phyloP scores from a whole-genome alignment of 2,888 invertebrate species.

The Drosophila emarginata region DNA sequence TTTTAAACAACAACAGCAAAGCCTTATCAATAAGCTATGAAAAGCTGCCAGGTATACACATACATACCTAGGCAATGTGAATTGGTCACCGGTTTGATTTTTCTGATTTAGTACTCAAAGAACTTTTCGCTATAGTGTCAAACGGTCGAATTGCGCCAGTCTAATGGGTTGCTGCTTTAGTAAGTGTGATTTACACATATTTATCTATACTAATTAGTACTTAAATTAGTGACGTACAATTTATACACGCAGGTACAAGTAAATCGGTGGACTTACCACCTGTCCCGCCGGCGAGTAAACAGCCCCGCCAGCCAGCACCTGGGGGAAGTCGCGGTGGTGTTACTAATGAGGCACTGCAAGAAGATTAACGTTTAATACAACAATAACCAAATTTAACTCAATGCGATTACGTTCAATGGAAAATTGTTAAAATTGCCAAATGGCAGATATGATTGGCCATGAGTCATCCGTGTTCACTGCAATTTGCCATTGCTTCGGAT shows the following conservation, averaged over 20 bases:
- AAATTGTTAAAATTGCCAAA: slow-evolving; percentile 23
- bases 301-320: slow-evolving; percentile 32
- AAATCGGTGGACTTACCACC: slow-evolving; percentile 71
- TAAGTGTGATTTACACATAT: slow-evolving; percentile 42
- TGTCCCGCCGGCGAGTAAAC: slow-evolving; percentile 64
- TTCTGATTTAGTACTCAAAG: slow-evolving; percentile 61
- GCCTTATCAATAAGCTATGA: slow-evolving; percentile 65
- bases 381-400: not conserved
- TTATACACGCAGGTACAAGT: slow-evolving; percentile 55
- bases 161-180: slow-evolving; percentile 70
- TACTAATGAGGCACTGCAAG: slow-evolving; percentile 57
- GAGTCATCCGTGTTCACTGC: slow-evolving; percentile 23
- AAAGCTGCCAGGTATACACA: slow-evolving; percentile 50
- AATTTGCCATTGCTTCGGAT: not conserved
- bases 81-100: slow-evolving; percentile 73
- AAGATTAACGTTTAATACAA: slow-evolving; percentile 37
- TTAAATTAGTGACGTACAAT: slow-evolving; percentile 9
- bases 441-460: slow-evolving; percentile 20
- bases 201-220: slow-evolving; percentile 17
- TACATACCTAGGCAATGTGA: slow-evolving; percentile 40
- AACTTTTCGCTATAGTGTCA: slow-evolving; percentile 42
- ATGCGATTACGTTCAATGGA: slow-evolving; percentile 21
- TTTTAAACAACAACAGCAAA: slow-evolving; percentile 64
- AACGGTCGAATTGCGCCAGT: slow-evolving; percentile 16
- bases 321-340: slow-evolving; percentile 40